A percentile compares a stretch with the other conserved stretches of the same genome.
Conservation (phyloP, 2,113 vertebrate species). For the Argyrosomus japonicus region DNA sequence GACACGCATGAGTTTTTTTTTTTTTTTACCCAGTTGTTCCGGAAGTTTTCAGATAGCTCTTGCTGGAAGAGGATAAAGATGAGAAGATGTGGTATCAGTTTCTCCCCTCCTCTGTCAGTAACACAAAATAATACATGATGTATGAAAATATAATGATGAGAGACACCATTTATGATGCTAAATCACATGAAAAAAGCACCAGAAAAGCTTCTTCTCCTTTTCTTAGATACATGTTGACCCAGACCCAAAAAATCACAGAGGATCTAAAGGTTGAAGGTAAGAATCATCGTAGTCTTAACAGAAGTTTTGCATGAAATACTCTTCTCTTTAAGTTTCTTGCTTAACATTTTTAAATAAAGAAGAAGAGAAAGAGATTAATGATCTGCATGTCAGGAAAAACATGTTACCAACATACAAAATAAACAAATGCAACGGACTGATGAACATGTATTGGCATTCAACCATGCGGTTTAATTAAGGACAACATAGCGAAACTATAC, state of each 20-base stretch:
- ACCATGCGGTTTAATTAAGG: not conserved
- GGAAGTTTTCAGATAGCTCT: not conserved
- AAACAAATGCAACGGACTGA: not conserved
- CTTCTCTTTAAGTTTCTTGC: not conserved
- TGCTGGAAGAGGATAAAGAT: not conserved
- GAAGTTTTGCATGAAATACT: not conserved
- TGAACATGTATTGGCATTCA: not conserved
- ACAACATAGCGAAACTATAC: not conserved
- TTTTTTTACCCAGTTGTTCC: not conserved
- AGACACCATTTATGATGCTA: not conserved
- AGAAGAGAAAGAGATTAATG: not conserved
- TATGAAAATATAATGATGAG: not conserved
- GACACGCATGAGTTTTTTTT: not conserved
- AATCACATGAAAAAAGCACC: not conserved
- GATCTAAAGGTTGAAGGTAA: too few relatives aligned
- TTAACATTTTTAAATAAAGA: too few relatives aligned
- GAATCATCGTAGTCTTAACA: too few relatives aligned
- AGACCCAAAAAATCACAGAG: too few relatives aligned
- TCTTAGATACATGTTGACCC: not conserved
- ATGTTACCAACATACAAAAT: constrained; percentile 4
- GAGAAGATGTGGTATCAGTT: not conserved
- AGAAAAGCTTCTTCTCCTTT: not conserved
- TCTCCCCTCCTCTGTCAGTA: not conserved
- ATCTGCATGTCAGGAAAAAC: not conserved
- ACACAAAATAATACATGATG: not conserved